phyloP scores from a whole-genome alignment of 2,888 invertebrate species.

The Alentia gelatinosa region DNA sequence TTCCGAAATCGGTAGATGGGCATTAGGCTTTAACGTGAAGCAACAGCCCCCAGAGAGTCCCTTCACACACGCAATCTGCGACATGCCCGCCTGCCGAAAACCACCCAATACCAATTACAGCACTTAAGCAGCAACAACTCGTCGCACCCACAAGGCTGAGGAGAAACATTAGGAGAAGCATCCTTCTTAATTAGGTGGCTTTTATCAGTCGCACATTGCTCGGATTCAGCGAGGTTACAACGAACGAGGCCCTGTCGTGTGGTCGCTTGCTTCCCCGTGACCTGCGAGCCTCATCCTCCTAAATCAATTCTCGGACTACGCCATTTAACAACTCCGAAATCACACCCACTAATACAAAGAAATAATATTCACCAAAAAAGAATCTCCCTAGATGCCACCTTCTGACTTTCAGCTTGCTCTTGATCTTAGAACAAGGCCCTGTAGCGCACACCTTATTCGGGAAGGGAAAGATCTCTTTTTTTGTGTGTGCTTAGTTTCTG shows the following conservation, averaged over 20 bases:
- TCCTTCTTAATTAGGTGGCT: conserved; percentile 1
- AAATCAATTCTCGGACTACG: background rate
- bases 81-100: too few species aligned
- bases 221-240: background rate
- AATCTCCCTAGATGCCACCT: too few species aligned
- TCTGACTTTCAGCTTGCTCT: too few species aligned
- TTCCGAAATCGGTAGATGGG: too few species aligned
- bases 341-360: background rate
- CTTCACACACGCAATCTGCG: too few species aligned
- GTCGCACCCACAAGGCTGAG: background rate
- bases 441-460: too few species aligned
- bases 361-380: background rate
- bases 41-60: too few species aligned
- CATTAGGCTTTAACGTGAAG: too few species aligned
- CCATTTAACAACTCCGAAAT: background rate
- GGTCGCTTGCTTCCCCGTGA: background rate
- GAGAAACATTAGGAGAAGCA: conserved; percentile 16
- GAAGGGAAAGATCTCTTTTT: too few species aligned
- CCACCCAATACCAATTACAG: background rate
- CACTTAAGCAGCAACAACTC: background rate
- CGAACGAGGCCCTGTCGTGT: background rate
- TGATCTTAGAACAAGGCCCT: too few species aligned
- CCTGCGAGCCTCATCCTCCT: background rate
- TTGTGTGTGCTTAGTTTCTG: too few species aligned
- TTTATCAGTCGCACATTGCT: background rate